Conservation (phyloP, 2,113 vertebrate species). For the Agelaius tricolor region DNA sequence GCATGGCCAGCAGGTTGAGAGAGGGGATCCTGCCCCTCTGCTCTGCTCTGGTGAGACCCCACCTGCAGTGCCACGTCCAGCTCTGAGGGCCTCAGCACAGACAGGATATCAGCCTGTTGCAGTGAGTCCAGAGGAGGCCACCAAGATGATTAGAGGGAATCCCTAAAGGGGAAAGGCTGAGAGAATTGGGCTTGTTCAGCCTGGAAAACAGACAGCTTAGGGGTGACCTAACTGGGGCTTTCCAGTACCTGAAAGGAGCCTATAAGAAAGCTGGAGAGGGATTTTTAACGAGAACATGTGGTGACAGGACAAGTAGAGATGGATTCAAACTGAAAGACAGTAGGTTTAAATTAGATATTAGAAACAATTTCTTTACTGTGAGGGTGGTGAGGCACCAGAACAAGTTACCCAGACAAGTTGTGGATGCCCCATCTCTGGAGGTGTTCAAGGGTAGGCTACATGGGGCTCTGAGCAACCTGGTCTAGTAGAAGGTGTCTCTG, state of each 20-base stretch:
- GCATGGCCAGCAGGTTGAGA: accelerated
- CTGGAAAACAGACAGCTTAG: neutral
- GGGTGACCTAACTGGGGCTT: neutral
- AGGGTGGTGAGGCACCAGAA: neutral
- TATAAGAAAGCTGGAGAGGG: neutral
- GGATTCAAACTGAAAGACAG: neutral
- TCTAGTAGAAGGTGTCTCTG: neutral
- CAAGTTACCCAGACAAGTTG: neutral
- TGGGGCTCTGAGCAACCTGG: neutral
- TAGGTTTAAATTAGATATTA: neutral
- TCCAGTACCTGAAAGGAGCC: neutral
- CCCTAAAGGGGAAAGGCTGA: neutral
- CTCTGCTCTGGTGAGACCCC: neutral
- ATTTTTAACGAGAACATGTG: neutral
- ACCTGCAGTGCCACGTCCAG: neutral
- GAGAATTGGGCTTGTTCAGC: neutral
- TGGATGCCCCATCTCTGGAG: neutral
- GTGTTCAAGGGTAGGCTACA: neutral
- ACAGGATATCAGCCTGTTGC: accelerated
- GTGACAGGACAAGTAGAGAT: neutral
- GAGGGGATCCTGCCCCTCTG: neutral
- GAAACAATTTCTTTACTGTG: neutral
- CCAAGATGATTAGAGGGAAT: neutral
- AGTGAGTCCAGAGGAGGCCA: neutral
- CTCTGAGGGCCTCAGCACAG: neutral